Evolutionary conservation across 2,113 vertebrate genomes (phyloP).

Genomic region (Platanista minor): DNA sequence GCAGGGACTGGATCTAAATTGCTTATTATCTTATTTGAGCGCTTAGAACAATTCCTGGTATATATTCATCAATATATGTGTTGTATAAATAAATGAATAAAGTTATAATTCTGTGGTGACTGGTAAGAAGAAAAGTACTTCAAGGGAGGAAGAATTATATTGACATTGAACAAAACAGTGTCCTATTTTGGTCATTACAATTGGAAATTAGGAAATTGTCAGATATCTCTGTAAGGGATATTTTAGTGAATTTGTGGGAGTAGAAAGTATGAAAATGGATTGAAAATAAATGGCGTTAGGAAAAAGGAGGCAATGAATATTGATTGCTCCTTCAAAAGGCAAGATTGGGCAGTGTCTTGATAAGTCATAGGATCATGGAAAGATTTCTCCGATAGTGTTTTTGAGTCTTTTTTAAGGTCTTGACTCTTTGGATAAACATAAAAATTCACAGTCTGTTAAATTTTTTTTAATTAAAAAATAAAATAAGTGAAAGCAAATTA

Average conservation of each 20-base stretch:
- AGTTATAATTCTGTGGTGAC: neutral
- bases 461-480: neutral
- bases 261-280: neutral
- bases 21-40: neutral
- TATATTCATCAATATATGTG: neutral
- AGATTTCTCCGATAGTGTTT: neutral
- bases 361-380: neutral
- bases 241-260: neutral
- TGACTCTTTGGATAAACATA: neutral
- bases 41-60: neutral
- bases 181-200: neutral
- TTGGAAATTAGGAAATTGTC: neutral
- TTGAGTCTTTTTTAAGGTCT: neutral
- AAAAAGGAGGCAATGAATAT: neutral
- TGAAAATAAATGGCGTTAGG: neutral
- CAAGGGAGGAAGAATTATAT: neutral
- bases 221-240: neutral
- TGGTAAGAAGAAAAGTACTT: neutral
- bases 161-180: neutral
- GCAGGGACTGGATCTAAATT: neutral
- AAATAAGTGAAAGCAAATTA: neutral
- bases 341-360: neutral
- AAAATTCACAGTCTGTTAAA: neutral
- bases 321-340: neutral
- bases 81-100: neutral